These are phyloP conservation scores for Myopa tessellatipennis DNA, from an alignment of 2,888 invertebrate genomes.

Conservation along the genomic window DNA sequence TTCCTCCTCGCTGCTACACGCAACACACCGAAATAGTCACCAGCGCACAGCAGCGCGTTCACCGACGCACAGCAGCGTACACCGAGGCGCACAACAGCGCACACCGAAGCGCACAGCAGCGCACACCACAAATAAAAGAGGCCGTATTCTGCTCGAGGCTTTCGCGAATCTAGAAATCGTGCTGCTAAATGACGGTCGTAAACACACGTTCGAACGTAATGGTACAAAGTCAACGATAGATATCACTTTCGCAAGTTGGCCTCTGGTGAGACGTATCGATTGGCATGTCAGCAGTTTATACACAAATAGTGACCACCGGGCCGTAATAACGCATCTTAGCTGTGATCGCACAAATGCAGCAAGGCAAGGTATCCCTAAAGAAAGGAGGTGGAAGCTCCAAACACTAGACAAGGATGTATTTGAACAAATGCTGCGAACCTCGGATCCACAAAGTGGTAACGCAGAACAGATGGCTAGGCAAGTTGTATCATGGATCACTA, in stretches of 20 bases:
- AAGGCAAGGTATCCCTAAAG: neutral
- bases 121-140: neutral
- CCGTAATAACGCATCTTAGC: neutral
- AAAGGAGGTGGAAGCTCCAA: neutral
- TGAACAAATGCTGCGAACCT: neutral
- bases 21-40: too few species aligned
- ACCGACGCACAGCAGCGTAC: too few species aligned
- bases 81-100: too few species aligned
- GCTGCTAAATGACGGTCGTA: neutral
- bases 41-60: too few species aligned
- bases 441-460: neutral
- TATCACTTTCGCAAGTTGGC: conserved; percentile 6
- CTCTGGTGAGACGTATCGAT: neutral
- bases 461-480: too few species aligned
- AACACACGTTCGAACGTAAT: conserved; percentile 7
- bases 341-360: neutral
- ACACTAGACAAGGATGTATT: neutral
- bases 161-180: conserved; percentile 14
- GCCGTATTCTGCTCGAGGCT: conserved; percentile 10
- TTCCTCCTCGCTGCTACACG: too few species aligned
- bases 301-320: neutral
- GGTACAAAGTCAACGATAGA: conserved; percentile 7
- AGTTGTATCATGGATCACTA: too few species aligned
- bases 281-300: neutral
- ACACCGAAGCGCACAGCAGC: too few species aligned